phyloP scores from a whole-genome alignment of 2,888 invertebrate genomes.

The Hemaris fuciformis region DNA sequence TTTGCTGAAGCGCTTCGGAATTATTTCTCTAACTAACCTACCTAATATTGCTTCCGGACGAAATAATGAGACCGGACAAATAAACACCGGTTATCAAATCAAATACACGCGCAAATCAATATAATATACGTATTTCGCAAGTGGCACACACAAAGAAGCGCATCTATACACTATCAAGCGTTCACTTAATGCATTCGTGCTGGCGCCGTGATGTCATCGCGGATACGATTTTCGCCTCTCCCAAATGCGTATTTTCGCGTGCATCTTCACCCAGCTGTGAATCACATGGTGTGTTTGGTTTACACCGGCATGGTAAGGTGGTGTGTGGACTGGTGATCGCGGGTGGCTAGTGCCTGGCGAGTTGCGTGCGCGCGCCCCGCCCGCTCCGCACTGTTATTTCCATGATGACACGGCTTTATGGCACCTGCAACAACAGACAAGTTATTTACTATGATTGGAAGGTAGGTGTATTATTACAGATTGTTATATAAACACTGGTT shows the following conservation, averaged over 20 bases:
- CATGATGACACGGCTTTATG: not conserved
- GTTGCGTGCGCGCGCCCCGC: not conserved
- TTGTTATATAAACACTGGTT: not conserved
- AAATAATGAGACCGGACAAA: slow-evolving; percentile 24
- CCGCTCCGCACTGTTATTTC: not conserved
- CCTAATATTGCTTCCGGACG: slow-evolving; percentile 58
- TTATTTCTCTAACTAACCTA: slow-evolving; percentile 32
- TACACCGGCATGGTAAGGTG: not conserved
- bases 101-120: slow-evolving; percentile 51
- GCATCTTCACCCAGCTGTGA: slow-evolving; percentile 48
- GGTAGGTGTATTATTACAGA: not conserved
- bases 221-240: slow-evolving; percentile 58
- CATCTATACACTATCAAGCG: slow-evolving; percentile 51
- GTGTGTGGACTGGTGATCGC: not conserved
- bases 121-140: slow-evolving; percentile 39
- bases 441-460: not conserved
- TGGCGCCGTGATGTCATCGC: slow-evolving; percentile 62
- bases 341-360: not conserved
- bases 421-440: not conserved
- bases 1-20: slow-evolving; percentile 27
- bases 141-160: slow-evolving; percentile 73
- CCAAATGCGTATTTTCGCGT: slow-evolving; percentile 62
- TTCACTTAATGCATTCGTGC: slow-evolving; percentile 57
- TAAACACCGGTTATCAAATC: slow-evolving; percentile 3
- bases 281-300: slow-evolving; percentile 33